phyloP scores from a whole-genome alignment of 2,797 vertebrate genomes.

The Lophius americanus region DNA sequence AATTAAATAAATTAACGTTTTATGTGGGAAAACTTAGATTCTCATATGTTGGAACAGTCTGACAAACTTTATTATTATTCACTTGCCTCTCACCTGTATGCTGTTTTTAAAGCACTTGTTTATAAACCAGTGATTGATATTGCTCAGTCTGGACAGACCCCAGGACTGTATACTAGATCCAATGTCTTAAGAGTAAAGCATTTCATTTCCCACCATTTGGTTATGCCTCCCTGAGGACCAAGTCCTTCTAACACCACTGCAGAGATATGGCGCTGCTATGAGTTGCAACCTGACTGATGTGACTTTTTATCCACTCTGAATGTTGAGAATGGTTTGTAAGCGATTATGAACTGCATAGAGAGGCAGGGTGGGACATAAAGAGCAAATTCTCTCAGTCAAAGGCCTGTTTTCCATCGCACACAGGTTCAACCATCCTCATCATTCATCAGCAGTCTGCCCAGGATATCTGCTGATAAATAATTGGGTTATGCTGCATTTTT shows the following conservation, averaged over 20 bases:
- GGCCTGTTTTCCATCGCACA: slow-evolving; percentile 26
- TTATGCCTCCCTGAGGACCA: slow-evolving; percentile 20
- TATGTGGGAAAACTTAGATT: too few species aligned
- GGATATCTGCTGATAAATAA: slow-evolving; percentile 58
- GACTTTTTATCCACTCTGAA: slow-evolving; percentile 6
- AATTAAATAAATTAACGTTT: background rate
- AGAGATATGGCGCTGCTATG: slow-evolving; percentile 25
- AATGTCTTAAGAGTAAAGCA: slow-evolving; percentile 14
- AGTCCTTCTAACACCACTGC: slow-evolving; percentile 14
- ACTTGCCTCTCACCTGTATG: background rate
- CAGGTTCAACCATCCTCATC: slow-evolving; percentile 20
- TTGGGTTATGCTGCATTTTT: slow-evolving; percentile 56
- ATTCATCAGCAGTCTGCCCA: slow-evolving; percentile 20
- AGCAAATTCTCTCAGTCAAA: too few species aligned
- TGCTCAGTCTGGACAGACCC: slow-evolving; percentile 2
- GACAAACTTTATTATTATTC: slow-evolving; percentile 7
- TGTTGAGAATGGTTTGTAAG: slow-evolving; percentile 5
- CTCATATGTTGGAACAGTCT: background rate
- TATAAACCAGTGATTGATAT: slow-evolving; percentile 12
- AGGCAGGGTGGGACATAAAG: background rate
- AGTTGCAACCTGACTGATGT: background rate
- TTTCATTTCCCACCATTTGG: slow-evolving; percentile 32
- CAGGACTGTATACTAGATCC: slow-evolving; percentile 12
- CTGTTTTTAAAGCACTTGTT: slow-evolving; percentile 13
- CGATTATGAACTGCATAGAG: background rate